Base-by-base conservation (phyloP, 2,888 invertebrate species). In the Drosophila robusta region DNA sequence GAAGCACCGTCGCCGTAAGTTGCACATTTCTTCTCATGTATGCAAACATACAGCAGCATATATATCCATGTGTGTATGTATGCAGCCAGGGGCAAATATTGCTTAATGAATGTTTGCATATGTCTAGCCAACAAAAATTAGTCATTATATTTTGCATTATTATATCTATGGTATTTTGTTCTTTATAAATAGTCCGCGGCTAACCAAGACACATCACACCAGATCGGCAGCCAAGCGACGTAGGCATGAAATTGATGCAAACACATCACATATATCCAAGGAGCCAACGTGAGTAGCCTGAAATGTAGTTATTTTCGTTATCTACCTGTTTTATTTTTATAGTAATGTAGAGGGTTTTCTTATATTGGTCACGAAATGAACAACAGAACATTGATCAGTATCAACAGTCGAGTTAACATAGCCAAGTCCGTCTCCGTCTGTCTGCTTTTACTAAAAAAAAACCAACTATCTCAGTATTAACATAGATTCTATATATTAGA, bases 211-310 rank as follows among this genome's bases (percentile, higher is more conserved):
- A 50, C 85, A 85, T 74, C 89, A 90, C 70, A 91, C 85, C 55
- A 78, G 90, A 60, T 80, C 90, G 62, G 91, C 90, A 44, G 91
- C 87, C n/a, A 92, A 92, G 70, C 86, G 96, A 65, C 94, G 96
- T 68, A 95, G 95, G 75, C 93, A 95, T 65, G 96, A 96, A 73
- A 92, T 93, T 34, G 93, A 93, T 87, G 82, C 89, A 50, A 91
- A 88, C 61, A 94, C 94, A 83, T 93, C 94, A 32, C 93, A 81
- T 72, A 87, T 88, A 60, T 80, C 91, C 72, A 92, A 92, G 87
- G 92, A 91, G 70, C 90, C 92, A 81, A 85, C 90, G 91, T 91
- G 78, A 92, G 92, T 92, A 73, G 22, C 8, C 4, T 3, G 8
- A 11, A 24, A 39, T 22, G 5, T 2, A 34, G 12, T 39, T 16